Conservation (phyloP, 2,113 vertebrate genomes). For the Vulpes vulpes region DNA sequence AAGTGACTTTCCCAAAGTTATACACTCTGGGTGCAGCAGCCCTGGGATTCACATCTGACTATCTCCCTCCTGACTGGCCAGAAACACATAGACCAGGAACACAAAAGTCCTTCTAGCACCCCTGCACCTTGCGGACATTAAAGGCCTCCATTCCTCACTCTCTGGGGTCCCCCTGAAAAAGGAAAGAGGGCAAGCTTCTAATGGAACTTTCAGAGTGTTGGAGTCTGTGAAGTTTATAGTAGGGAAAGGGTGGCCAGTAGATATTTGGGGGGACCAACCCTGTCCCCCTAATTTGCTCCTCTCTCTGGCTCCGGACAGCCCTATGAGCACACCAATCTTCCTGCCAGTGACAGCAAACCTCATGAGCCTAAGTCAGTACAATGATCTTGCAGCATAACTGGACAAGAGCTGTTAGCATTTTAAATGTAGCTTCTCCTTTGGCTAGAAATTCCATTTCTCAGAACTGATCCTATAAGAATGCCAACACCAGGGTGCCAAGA, state of each 20-base stretch:
- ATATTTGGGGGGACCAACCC: neutral
- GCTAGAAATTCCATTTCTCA: neutral
- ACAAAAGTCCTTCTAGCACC: neutral
- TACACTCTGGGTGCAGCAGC: neutral
- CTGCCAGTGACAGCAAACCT: neutral
- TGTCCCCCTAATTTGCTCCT: neutral
- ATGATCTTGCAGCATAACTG: neutral
- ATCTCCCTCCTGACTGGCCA: neutral
- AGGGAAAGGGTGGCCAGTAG: neutral
- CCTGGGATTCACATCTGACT: neutral
- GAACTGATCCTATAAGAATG: neutral
- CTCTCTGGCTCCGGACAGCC: neutral
- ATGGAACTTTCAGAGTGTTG: accelerated
- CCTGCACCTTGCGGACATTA: neutral
- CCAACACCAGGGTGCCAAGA: too few relatives aligned
- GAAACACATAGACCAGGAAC: neutral
- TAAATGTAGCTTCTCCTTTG: neutral
- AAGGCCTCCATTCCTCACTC: too few relatives aligned
- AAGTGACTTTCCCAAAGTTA: neutral
- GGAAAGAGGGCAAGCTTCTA: neutral
- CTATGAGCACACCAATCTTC: neutral
- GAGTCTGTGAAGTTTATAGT: neutral
- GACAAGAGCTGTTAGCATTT: neutral
- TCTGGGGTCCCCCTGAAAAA: neutral
- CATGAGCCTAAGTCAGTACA: too few relatives aligned